Base-by-base conservation (phyloP, 2,797 vertebrate species). In the Sphenodon punctatus region DNA sequence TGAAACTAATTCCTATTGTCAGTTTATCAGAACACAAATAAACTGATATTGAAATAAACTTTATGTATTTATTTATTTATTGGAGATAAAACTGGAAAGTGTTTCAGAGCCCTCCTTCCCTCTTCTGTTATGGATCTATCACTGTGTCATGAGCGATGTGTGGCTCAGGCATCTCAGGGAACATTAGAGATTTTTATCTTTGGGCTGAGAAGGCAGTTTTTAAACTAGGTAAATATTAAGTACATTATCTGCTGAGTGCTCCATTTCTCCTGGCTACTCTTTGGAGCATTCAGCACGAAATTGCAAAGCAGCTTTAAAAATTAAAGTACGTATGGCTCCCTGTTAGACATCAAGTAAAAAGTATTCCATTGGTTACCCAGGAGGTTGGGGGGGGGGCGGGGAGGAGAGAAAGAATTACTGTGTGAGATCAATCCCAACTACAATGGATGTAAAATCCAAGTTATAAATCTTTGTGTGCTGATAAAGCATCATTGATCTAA, bases 301-400 rank as follows among this genome's bases (percentile, higher is more conserved):
- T 55, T 0, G 0, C 58, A 65, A 84, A 84, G 56, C 39, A 67
- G 34, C 45, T 65, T 67, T 56, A 67, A 71, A 71, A 68, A 55
- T 55, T 55, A 49, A 64, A 84, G 39, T 42, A 25, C 60, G 55
- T 45, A 4, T 39, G 25, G 23, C 64, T 13, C 10, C 3, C 45
- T 64, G 78, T 75, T 49, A 60, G 49, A 32, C 16, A 55, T 59
- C 27, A 86, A 78, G 36, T 49, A 41, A 34, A 43, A 83, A 71
- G 13, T 30, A 48, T 70, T 83, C 75, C 8, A 36, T 32, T 59
- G 41, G 39, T 67, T 64, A 53, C 38, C 13, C 17, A n/a, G n/a
- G n/a, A n/a, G n/a, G n/a, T n/a, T n/a, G n/a, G n/a, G n/a, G n/a
- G n/a, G n/a, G n/a, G n/a, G n/a, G n/a, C 32, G 67, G 60, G 27